phyloP scores from a whole-genome alignment of 2,797 vertebrate species.

The Chaenodraco wilsoni region DNA sequence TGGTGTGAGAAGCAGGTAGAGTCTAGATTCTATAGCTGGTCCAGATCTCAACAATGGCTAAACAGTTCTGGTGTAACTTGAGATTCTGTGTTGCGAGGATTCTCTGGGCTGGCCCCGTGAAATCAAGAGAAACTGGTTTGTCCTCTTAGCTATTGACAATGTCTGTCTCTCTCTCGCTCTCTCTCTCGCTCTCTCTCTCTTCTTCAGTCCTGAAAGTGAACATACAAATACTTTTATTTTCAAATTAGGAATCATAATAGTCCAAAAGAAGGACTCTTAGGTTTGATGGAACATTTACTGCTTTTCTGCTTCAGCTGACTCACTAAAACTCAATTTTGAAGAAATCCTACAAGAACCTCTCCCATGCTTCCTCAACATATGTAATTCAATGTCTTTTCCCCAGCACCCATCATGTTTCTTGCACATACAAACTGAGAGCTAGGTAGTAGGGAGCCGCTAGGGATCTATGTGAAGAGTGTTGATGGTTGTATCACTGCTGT shows the following conservation, averaged over 20 bases:
- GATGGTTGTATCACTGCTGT: constrained; percentile 32
- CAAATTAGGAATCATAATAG: constrained; percentile 3
- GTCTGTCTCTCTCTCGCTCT: constrained; percentile 8
- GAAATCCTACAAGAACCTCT: too few relatives aligned
- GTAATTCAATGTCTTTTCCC: constrained; percentile 2
- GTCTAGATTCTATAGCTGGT: constrained; percentile 62
- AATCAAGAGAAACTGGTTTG: constrained; percentile 77
- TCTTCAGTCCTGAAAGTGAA: constrained; percentile 4
- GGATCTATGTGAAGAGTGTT: constrained; percentile 29
- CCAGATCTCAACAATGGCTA: constrained; percentile 68
- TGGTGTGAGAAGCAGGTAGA: constrained; percentile 49
- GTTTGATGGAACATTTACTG: constrained; percentile 2
- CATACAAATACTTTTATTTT: constrained; percentile 15
- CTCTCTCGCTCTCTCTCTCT: not conserved
- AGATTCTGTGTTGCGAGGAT: constrained; percentile 59
- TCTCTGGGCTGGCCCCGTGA: constrained; percentile 47
- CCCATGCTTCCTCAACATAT: not conserved
- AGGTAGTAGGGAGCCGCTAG: constrained; percentile 16
- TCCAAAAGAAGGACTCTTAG: constrained; percentile 10
- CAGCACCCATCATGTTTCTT: not conserved
- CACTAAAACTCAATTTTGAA: not conserved
- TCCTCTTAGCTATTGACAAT: constrained; percentile 56
- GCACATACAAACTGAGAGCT: constrained; percentile 11
- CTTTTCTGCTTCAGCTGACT: constrained; percentile 1
- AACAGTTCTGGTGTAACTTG: constrained; percentile 73